Conservation (phyloP, 2,888 invertebrate species). For the Drosophila ezoana region DNA sequence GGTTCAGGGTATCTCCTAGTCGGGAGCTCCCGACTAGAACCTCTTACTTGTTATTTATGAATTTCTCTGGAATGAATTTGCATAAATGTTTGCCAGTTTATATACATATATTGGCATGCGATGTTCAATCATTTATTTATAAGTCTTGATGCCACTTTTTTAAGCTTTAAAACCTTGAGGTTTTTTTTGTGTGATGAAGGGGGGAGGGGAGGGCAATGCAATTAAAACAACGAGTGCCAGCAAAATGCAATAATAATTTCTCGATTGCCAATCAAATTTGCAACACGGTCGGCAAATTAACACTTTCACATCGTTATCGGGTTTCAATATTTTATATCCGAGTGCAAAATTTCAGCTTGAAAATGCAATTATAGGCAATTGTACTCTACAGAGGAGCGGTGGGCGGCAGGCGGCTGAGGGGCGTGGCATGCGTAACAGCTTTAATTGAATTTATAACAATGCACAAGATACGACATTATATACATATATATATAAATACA, state of each 20-base stretch:
- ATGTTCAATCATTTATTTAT: constrained; percentile 29
- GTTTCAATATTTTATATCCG: constrained; percentile 23
- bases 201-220: constrained; percentile 43
- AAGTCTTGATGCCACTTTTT: constrained; percentile 8
- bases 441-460: constrained; percentile 51
- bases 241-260: constrained; percentile 56
- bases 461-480: background rate
- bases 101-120: constrained; percentile 36
- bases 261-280: constrained; percentile 55
- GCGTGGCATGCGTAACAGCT: constrained; percentile 9
- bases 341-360: constrained; percentile 4
- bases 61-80: too few species aligned
- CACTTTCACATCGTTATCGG: constrained; percentile 35
- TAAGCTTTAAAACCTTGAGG: constrained; percentile 27
- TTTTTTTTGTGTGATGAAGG: background rate
- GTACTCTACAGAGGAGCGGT: background rate
- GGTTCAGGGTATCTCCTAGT: too few species aligned
- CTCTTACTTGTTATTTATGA: too few species aligned
- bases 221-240: constrained; percentile 55
- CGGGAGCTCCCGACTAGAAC: too few species aligned
- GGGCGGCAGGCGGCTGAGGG: background rate
- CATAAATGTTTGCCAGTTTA: constrained; percentile 3
- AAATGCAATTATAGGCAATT: constrained; percentile 44
- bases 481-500: too few species aligned
- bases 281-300: constrained; percentile 55